A percentile compares a stretch with the other conserved stretches of the same genome.
Conservation (phyloP, 2,113 vertebrate genomes). For the Atlantisia rogersi region DNA sequence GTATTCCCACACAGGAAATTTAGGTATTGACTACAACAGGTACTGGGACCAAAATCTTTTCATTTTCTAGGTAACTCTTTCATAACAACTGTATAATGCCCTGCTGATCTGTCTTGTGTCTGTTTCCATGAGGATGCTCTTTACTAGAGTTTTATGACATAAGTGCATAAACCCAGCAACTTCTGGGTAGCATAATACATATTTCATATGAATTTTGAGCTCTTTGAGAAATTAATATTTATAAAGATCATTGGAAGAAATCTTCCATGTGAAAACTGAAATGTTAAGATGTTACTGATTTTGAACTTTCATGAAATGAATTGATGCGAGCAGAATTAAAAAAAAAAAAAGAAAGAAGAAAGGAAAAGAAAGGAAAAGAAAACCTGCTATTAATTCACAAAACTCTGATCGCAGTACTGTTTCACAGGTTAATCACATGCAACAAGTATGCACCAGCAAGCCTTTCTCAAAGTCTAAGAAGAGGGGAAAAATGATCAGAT, state of each 20-base stretch:
- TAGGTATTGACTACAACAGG: background rate
- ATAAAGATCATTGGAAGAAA: background rate
- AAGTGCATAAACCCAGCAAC: background rate
- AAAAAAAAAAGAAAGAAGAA: background rate
- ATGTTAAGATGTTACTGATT: background rate
- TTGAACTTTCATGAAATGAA: background rate
- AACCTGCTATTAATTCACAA: background rate
- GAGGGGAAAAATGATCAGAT: background rate
- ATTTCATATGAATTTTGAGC: background rate
- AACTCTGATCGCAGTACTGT: background rate
- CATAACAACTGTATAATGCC: background rate
- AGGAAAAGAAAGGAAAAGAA: no score
- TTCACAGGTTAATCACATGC: background rate
- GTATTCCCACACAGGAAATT: background rate
- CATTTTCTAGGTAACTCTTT: background rate
- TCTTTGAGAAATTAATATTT: conserved; percentile 24
- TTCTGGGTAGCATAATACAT: background rate
- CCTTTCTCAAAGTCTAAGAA: background rate
- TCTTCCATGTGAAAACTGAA: background rate
- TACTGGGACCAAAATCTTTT: background rate
- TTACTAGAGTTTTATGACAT: background rate
- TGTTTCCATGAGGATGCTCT: background rate
- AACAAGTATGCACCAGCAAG: background rate
- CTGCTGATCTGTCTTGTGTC: background rate
- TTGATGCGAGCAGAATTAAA: background rate